These are phyloP conservation scores for Erynnis tages DNA, from an alignment of 2,888 invertebrate species.

Conservation along the genomic window DNA sequence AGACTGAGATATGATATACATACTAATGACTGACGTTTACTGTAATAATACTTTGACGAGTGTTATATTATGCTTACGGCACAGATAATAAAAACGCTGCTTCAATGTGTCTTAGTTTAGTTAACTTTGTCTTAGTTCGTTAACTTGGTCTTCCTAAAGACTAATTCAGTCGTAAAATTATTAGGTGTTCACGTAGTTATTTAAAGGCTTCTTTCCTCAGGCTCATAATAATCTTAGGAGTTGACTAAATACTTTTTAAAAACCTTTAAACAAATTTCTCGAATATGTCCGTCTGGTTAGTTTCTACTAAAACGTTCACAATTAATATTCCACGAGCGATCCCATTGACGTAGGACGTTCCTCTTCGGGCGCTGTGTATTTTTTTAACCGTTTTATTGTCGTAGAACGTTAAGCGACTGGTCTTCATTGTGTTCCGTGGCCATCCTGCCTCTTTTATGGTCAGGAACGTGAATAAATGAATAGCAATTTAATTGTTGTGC, in stretches of 20 bases:
- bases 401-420: slow-evolving; percentile 3
- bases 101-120: too few species aligned
- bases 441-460: slow-evolving; percentile 47
- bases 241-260: not conserved
- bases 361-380: not conserved
- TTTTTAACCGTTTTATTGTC: slow-evolving; percentile 17
- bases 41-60: too few species aligned
- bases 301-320: slow-evolving; percentile 2
- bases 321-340: slow-evolving; percentile 17
- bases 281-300: slow-evolving; percentile 14
- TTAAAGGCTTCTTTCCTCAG: too few species aligned
- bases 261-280: slow-evolving; percentile 3
- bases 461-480: slow-evolving; percentile 24
- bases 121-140: too few species aligned
- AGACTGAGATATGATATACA: too few species aligned
- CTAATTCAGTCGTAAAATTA: too few species aligned
- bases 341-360: slow-evolving; percentile 9
- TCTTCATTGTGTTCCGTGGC: slow-evolving; percentile 35
- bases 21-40: too few species aligned
- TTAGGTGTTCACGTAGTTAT: too few species aligned
- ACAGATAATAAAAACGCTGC: too few species aligned
- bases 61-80: too few species aligned
- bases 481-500: slow-evolving; percentile 5
- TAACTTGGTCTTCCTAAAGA: too few species aligned
- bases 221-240: too few species aligned